These are phyloP conservation scores for Tricholauxania praeusta DNA, from an alignment of 2,888 invertebrate genomes.

Conservation along the genomic window DNA sequence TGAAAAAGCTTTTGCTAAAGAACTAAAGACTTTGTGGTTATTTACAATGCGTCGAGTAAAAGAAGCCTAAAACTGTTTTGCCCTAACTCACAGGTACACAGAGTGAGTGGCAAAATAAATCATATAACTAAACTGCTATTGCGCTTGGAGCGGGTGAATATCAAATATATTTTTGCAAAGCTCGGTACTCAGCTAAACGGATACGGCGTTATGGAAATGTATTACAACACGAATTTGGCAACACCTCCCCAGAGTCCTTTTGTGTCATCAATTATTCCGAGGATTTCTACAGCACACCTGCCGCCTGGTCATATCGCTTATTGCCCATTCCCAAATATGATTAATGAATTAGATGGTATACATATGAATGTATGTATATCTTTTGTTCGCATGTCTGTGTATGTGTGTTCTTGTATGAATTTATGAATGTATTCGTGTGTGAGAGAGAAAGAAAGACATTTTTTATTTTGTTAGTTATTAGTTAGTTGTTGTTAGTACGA, in stretches of 20 bases:
- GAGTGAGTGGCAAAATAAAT: background rate
- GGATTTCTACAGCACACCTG: conserved; percentile 71
- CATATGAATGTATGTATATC: conserved; percentile 11
- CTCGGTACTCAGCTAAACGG: background rate
- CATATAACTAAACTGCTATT: too few relatives aligned
- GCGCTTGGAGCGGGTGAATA: too few relatives aligned
- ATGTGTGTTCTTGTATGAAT: conserved; percentile 44
- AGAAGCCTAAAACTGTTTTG: background rate
- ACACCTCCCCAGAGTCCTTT: conserved; percentile 68
- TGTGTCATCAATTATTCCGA: conserved; percentile 65
- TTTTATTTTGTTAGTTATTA: conserved; percentile 16
- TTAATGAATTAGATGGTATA: conserved; percentile 44
- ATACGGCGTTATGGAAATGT: conserved; percentile 61
- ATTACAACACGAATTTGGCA: conserved; percentile 68
- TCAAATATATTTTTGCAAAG: background rate
- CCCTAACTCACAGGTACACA: background rate
- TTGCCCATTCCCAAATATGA: conserved; percentile 76
- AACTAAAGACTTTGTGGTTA: conserved; percentile 2
- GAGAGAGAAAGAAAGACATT: conserved; percentile 38
- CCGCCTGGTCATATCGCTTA: conserved; percentile 79
- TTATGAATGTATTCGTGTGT: conserved; percentile 42
- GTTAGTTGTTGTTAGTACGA: conserved; percentile 42
- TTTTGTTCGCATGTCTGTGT: conserved; percentile 26
- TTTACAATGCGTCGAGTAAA: too few relatives aligned
- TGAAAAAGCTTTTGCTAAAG: conserved; percentile 22